phyloP scores from a whole-genome alignment of 2,888 invertebrate genomes.

The Stenodera caucasica region DNA sequence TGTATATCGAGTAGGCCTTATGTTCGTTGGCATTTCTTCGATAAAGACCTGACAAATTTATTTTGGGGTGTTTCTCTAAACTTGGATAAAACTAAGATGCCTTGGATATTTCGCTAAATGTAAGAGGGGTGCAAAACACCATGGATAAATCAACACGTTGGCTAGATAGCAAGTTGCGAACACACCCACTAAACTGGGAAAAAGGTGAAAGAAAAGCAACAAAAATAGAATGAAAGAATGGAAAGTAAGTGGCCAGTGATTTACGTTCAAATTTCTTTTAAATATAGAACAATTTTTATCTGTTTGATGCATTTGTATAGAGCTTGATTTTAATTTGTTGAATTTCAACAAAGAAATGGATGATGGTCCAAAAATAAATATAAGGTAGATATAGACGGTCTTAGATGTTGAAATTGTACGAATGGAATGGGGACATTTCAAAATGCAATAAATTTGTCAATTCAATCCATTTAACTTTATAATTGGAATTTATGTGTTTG shows the following conservation, averaged over 20 bases:
- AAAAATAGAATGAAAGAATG: background rate
- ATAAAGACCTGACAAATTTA: constrained; percentile 30
- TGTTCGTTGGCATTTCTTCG: constrained; percentile 11
- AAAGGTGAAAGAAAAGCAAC: background rate
- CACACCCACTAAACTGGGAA: constrained; percentile 13
- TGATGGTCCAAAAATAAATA: background rate
- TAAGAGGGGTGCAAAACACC: constrained; percentile 24
- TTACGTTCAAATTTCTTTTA: constrained; percentile 13
- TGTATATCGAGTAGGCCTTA: background rate
- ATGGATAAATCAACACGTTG: constrained; percentile 28
- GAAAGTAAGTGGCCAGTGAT: constrained; percentile 24
- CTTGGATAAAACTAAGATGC: constrained; percentile 15
- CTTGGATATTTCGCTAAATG: constrained; percentile 26
- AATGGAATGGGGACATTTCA: constrained; percentile 18
- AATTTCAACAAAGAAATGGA: background rate
- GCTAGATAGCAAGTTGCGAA: constrained; percentile 20
- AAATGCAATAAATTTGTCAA: constrained; percentile 30
- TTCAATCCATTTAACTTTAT: constrained; percentile 28
- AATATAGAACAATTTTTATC: constrained; percentile 5
- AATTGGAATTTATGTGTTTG: constrained; percentile 30
- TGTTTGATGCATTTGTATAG: background rate
- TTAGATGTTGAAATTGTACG: constrained; percentile 23
- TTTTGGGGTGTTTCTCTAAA: constrained; percentile 5
- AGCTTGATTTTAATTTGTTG: background rate
- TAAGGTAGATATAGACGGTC: constrained; percentile 15